These are phyloP conservation scores for Triplophysa yarkandensis DNA, from an alignment of 2,797 vertebrate genomes.

Conservation along the genomic window DNA sequence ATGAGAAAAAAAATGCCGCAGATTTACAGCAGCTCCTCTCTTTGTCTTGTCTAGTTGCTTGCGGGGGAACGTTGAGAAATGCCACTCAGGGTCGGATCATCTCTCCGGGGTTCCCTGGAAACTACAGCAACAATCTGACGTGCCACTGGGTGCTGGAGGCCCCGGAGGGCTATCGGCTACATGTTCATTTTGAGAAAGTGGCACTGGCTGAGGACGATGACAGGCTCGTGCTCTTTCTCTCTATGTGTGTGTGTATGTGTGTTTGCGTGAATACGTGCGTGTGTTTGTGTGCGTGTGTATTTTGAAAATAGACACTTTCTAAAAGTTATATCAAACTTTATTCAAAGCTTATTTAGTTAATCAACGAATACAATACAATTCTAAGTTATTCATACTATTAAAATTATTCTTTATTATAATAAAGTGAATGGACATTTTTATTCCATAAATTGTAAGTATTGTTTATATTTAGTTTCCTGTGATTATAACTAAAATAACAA, in stretches of 20 bases:
- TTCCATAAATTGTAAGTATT: neutral
- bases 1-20: constrained; percentile 1
- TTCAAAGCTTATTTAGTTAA: neutral
- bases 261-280: neutral
- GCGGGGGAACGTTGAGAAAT: constrained; percentile 90
- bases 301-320: neutral
- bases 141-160: constrained; percentile 97
- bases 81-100: constrained; percentile 89
- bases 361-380: too few relatives aligned
- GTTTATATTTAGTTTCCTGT: neutral
- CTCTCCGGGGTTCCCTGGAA: constrained; percentile 93
- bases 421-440: neutral
- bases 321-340: neutral
- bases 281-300: neutral
- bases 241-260: neutral
- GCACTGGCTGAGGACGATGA: constrained; percentile 96
- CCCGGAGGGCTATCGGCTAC: constrained; percentile 83
- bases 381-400: too few relatives aligned
- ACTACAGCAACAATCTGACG: constrained; percentile 98
- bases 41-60: constrained; percentile 68
- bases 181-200: constrained; percentile 97
- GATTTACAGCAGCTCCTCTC: constrained; percentile 23
- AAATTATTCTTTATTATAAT: too few relatives aligned
- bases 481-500: too few relatives aligned
- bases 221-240: constrained; percentile 81